Percentiles rank a stretch among this genome's conserved stretches.
phyloP scores from a whole-genome alignment of 1,140 invertebrate species.

The Drosophila bocki region DNA sequence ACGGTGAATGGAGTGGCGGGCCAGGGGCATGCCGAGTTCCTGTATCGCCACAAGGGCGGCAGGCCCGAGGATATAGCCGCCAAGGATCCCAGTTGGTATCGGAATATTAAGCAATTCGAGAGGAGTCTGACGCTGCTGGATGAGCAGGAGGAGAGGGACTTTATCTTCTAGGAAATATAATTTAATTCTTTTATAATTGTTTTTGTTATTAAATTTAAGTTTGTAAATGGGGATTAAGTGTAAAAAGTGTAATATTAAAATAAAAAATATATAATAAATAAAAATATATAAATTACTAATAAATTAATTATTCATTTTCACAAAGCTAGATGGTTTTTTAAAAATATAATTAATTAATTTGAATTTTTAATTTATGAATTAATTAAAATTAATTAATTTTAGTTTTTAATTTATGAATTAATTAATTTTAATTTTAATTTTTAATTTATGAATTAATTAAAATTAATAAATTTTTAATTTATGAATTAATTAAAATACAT shows the following conservation, averaged over 20 bases:
- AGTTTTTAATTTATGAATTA: too few relatives aligned
- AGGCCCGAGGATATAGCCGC: constrained; percentile 54
- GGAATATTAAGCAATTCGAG: constrained; percentile 69
- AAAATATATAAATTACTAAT: too few relatives aligned
- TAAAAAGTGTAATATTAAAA: neutral
- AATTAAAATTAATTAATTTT: neutral
- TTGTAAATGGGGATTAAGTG: neutral
- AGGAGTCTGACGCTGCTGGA: constrained; percentile 61
- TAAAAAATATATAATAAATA: too few relatives aligned
- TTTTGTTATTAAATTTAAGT: constrained; percentile 10
- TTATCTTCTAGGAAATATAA: constrained; percentile 53
- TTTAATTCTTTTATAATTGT: neutral
- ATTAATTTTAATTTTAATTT: too few relatives aligned
- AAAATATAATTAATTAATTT: too few relatives aligned
- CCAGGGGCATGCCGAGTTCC: constrained; percentile 77
- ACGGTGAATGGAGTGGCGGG: constrained; percentile 74
- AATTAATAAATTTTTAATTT: too few relatives aligned
- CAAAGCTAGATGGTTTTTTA: too few relatives aligned
- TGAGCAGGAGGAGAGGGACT: constrained; percentile 47
- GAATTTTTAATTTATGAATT: too few relatives aligned
- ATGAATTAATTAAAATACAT: too few relatives aligned
- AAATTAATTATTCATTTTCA: too few relatives aligned
- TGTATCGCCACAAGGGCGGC: constrained; percentile 66
- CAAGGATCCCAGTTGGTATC: constrained; percentile 77
- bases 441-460: too few relatives aligned